Conservation (phyloP, 2,888 invertebrate species). For the Tridacna crocea region DNA sequence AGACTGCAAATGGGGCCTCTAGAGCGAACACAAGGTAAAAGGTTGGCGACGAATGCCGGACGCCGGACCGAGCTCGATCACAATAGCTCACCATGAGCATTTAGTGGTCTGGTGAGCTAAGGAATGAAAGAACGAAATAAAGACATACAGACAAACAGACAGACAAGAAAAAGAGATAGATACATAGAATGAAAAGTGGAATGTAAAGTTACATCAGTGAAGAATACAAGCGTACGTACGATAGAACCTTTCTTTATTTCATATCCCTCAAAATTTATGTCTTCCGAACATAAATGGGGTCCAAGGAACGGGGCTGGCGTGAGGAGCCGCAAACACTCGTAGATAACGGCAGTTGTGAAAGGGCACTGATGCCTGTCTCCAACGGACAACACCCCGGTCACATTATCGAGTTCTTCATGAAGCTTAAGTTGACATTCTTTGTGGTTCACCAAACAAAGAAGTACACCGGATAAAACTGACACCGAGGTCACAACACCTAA, state of each 20-base stretch:
- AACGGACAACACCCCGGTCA: not conserved
- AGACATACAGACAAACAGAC: too few relatives aligned
- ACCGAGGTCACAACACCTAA: not conserved
- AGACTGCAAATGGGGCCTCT: too few relatives aligned
- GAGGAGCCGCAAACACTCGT: not conserved
- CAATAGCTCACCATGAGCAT: too few relatives aligned
- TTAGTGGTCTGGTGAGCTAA: too few relatives aligned
- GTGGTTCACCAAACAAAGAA: conserved; percentile 12
- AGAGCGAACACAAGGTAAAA: too few relatives aligned
- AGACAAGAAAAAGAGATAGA: too few relatives aligned
- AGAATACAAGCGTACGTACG: not conserved
- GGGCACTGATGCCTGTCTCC: not conserved
- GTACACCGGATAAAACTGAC: not conserved
- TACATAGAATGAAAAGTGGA: too few relatives aligned
- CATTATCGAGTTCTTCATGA: conserved; percentile 1
- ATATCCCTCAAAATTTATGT: not conserved
- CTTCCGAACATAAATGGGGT: not conserved
- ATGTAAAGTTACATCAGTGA: too few relatives aligned
- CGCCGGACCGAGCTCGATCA: too few relatives aligned
- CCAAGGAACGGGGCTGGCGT: not conserved
- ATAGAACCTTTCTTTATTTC: not conserved
- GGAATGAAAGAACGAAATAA: too few relatives aligned
- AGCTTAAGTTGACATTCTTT: not conserved
- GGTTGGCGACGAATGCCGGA: too few relatives aligned
- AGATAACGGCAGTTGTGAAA: not conserved